Evolutionary conservation across 2,797 vertebrate genomes (phyloP), one percentile per base, ranked within the genome.

Genomic region (Enteromius radiatus): DNA sequence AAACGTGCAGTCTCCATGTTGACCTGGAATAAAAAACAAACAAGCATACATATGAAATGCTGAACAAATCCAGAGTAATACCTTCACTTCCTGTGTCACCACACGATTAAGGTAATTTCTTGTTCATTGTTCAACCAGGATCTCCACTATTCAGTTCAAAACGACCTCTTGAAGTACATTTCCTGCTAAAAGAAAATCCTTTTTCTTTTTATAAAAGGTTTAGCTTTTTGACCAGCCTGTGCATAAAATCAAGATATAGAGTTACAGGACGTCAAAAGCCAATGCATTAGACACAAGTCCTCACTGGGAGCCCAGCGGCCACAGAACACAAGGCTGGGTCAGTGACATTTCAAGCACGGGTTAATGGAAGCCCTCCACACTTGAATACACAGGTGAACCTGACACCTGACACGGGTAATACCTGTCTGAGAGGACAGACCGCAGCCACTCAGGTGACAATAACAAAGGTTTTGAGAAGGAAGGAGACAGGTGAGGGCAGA

Each of bases 1-100:
- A 96, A 96, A 2, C 96, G 92, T 49, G 96, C 96, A 0, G 96
- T 96, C 87, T 96, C 96, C 96, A 96, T 96, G 92, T 96, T 96
- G 81, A 96, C 96, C 96, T 96, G 64, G 4, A 3, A 77, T 45
- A 11, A 10, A 41, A 41, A 41, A 36, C 5, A 63, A 26, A 2
- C 12, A 36, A 19, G 67, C 38, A 73, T 26, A 1, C 33, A 76
- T 19, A 7, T 28, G 41, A 78, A 78, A 54, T 11, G 0, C 28
- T 3, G 11, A 75, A 74, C 6, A 23, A 63, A 71, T 28, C 54
- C 12, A 74, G 43, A 63, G 8, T 8, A 36, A 65, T 41, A 23
- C 7, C 21, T 33, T 33, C 17, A 8, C 74, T 43, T 41, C 33
- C 74, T 23, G 33, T 64, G 49, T 78, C 19, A 33, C 8, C 45